Base-by-base conservation (phyloP, 2,888 invertebrate species). In the Lamellibrachia columna region DNA sequence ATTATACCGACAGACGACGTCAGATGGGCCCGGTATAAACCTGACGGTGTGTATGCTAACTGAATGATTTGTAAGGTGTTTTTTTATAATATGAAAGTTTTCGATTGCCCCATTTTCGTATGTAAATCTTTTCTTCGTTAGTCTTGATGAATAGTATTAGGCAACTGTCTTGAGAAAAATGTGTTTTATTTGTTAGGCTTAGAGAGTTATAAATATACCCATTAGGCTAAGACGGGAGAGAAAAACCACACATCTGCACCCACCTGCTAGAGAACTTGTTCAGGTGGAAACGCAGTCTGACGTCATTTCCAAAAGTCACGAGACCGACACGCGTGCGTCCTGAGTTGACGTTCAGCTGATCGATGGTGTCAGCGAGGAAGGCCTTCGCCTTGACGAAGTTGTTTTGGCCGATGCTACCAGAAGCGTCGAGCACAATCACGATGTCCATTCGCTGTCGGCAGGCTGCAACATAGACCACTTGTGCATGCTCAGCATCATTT, bases 391-490 rank as follows among this genome's bases (percentile, higher is more conserved):
- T 90, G 8, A 3, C 90, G 28, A 92, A 92, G 90, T 92, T 92
- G 90, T 90, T 52, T 53, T 92, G n/a, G 7, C 92, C 1, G 92
- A 92, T 92, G 7, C 53, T 53, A n/a, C 92, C 92, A 22, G 92
- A 92, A 90, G 90, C n/a, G 90, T 92, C 92, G 90, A 92, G 52
- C 28, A 92, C 75, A 53, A 92, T 52, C 15, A 92, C 92, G n/a
- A 92, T 75, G 55, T 92, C 92, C 53, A 15, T 11, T 2, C 11
- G 6, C 1, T 15, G 4, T 52, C 92, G 22, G 90, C 55, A 52
- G 28, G 3, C 92, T 92, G 90, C 40, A 22, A 75, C 22, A 22
- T 22, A 4, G 22, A 75, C 2, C 6, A 11, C 22, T 75, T 75
- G 75, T 11, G 22, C 40, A 40, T 40, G 40, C 40, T 40, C 40